Base-by-base conservation (phyloP, 2,113 vertebrate genomes). In the Centropus bengalensis region DNA sequence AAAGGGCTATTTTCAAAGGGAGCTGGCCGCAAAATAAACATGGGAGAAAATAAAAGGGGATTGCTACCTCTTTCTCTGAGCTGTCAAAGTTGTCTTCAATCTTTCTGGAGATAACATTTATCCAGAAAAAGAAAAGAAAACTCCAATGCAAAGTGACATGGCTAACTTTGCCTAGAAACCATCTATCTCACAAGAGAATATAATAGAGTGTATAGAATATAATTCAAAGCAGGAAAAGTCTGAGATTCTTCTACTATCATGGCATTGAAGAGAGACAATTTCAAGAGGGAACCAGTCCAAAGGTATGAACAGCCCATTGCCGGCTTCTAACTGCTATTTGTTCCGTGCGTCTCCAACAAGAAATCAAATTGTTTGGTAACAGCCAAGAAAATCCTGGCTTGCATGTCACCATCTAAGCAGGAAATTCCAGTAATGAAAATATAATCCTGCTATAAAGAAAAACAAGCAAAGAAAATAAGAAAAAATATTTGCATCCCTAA, bases 341-440 rank as follows among this genome's bases (percentile, higher is more conserved):
- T 84, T 81, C 73, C 63, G 15, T 56, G 19, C 14, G 81, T 80
- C 23, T 90, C 76, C 75, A 78, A n/a, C 40, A 68, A 84, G 47
- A 92, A 91, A 68, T 86, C 19, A 88, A 92, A 90, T 30, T 10
- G 44, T 60, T 83, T 63, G 27, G 54, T 93, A 84, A 86, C 88
- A 89, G 94, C 81, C 94, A 96, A 94, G 73, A 96, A 89, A 89
- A 63, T 64, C 49, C 44, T 92, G 88, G 77, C 64, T 82, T 94
- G 28, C n/a, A 44, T 0, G 0, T 78, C 36, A 68, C 62, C 77
- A 49, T 42, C 77, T 28, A 86, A 92, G 75, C 94, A 92, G 88
- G 83, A 95, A 93, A 92, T 93, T 91, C 89, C 77, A 71, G 56
- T 56, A 82, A 85, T 32, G 62, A 91, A 96, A 93, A 92, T 47